Conservation (phyloP, 1,140 invertebrate species). For the Drosophila watanabei region DNA sequence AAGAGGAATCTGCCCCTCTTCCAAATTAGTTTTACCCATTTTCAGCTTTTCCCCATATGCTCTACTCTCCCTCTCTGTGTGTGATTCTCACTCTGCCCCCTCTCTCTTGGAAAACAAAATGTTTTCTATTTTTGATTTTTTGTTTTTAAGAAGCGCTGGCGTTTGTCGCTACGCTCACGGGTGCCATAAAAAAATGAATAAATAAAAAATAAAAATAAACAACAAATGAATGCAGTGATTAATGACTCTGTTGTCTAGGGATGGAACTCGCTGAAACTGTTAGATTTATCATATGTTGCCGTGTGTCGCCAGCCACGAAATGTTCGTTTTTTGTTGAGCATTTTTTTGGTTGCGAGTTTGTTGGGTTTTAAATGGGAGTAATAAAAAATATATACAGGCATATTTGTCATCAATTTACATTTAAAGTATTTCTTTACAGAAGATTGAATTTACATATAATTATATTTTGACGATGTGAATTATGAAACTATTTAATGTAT, state of each 20-base stretch:
- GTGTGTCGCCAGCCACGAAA: background rate
- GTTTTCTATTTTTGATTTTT: slow-evolving; percentile 45
- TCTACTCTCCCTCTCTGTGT: slow-evolving; percentile 20
- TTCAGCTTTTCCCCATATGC: background rate
- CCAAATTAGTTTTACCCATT: slow-evolving; percentile 17
- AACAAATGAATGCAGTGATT: slow-evolving; percentile 67
- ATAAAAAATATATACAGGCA: background rate
- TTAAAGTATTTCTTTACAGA: background rate
- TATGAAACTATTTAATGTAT: background rate
- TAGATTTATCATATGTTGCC: slow-evolving; percentile 27
- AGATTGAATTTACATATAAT: too few relatives aligned
- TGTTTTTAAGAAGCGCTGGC: slow-evolving; percentile 31
- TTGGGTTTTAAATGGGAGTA: background rate
- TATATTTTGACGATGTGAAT: too few relatives aligned
- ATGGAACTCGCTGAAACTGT: slow-evolving; percentile 37
- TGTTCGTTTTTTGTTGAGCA: background rate
- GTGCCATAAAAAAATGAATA: slow-evolving; percentile 56
- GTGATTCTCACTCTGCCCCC: background rate
- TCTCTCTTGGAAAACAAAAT: slow-evolving; percentile 15
- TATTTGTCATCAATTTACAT: background rate
- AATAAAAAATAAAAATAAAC: slow-evolving; percentile 68
- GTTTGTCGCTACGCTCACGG: slow-evolving; percentile 57
- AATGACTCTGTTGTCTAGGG: slow-evolving; percentile 52
- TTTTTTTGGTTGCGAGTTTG: background rate
- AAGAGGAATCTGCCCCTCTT: slow-evolving; percentile 32